These are phyloP conservation scores for Neoascia interrupta DNA, from an alignment of 2,888 invertebrate species.

Conservation along the genomic window DNA sequence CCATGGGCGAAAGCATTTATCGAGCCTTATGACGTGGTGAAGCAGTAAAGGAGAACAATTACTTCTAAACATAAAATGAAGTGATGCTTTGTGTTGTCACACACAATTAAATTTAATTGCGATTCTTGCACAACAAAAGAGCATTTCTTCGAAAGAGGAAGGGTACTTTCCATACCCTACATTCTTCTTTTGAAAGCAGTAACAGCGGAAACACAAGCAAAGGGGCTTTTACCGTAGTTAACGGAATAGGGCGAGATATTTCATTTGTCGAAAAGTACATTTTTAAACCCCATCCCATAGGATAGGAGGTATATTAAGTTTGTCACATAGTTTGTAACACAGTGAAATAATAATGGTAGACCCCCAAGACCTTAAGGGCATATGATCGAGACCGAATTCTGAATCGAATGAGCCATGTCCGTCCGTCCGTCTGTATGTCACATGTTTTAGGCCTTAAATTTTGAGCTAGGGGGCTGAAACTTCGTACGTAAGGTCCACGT, in stretches of 20 bases:
- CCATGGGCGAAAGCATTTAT: slow-evolving; percentile 12
- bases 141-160: slow-evolving; percentile 13
- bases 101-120: slow-evolving; percentile 72
- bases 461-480: too few species aligned
- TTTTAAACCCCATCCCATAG: too few species aligned
- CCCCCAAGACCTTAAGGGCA: too few species aligned
- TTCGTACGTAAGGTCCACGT: too few species aligned
- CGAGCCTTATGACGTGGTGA: slow-evolving; percentile 34
- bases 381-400: too few species aligned
- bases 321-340: too few species aligned
- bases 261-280: too few species aligned
- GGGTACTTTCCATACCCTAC: not conserved
- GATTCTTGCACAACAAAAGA: slow-evolving; percentile 44
- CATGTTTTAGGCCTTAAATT: too few species aligned
- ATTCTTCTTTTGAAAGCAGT: not conserved
- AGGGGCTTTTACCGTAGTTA: not conserved
- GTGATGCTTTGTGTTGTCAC: slow-evolving; percentile 66
- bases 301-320: too few species aligned
- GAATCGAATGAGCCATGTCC: too few species aligned
- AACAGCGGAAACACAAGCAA: not conserved
- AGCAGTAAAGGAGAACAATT: slow-evolving; percentile 46
- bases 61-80: slow-evolving; percentile 42
- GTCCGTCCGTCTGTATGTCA: too few species aligned
- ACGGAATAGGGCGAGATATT: not conserved
- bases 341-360: too few species aligned